Base-by-base conservation (phyloP, 1,140 invertebrate species). In the Drosophila saltans region DNA sequence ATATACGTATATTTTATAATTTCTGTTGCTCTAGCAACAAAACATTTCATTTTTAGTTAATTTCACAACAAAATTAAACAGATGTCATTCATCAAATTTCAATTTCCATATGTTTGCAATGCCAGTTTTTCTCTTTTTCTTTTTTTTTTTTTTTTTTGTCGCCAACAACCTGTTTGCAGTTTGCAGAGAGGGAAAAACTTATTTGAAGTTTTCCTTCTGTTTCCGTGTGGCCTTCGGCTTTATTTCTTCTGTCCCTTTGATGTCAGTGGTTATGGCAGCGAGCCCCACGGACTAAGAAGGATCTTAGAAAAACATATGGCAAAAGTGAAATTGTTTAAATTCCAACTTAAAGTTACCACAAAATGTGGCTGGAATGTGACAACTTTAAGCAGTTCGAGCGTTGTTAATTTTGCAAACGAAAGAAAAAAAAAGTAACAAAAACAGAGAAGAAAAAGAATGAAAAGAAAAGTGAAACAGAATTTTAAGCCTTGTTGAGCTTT, bases 401-500 rank as follows among this genome's bases (percentile, higher is more conserved):
- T 33, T 59, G 57, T 59, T 59, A 39, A 59, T 59, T 59, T 59
- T 9, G 57, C 33, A 39, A 59, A 57, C 39, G 9, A 7, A 39
- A 39, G 9, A 24, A 33, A 59, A 21, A 58, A 52, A 3, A 26
- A 26, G 9, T 73, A 73, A 66, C 59, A 41, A 66, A 57, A 39
- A 21, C 1, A 21, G 16, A 30, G 9, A 30, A 59, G 2, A 58
- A 26, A 3, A 26, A 26, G 45, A 74, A 73, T 59, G 66, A 52
- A 66, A 59, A 39, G 36, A 52, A 52, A 52, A 52, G 45, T 52
- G 45, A 52, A 52, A 52, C 45, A 52, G 21, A 52, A 75, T 74
- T 72, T 69, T 69, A 76, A 76, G 66, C 66, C 57, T 36, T 76
- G 73, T 69, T 39, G 58, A 61, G 60, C 66, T 39, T n/a, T 36